Evolutionary conservation across 2,888 invertebrate genomes (phyloP).

Genomic region (Lithophane semibrunnea): DNA sequence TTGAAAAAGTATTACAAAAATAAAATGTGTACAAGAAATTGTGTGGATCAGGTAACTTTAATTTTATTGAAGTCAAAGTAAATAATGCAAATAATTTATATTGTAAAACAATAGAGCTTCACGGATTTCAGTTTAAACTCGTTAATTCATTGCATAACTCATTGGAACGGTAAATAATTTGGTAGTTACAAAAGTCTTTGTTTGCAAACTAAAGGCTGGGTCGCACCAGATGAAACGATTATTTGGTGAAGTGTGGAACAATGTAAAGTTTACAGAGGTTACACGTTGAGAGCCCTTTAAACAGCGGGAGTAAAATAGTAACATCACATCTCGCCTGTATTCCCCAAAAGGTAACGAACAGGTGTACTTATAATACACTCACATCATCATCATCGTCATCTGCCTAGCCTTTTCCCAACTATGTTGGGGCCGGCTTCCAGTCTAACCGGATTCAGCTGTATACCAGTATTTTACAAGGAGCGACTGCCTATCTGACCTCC

Average conservation of each 20-base stretch:
- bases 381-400: too few species aligned
- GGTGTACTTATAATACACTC: background rate
- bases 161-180: slow-evolving; percentile 26
- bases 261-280: slow-evolving; percentile 10
- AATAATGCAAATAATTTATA: background rate
- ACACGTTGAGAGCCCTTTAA: background rate
- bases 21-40: background rate
- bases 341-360: too few species aligned
- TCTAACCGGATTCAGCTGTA: too few species aligned
- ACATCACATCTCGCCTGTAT: too few species aligned
- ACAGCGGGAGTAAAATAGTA: background rate
- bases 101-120: background rate
- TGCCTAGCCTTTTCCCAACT: too few species aligned
- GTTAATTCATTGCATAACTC: slow-evolving; percentile 25
- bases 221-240: slow-evolving; percentile 8
- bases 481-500: too few species aligned
- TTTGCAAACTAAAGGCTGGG: slow-evolving; percentile 7
- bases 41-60: background rate
- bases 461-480: too few species aligned
- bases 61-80: background rate
- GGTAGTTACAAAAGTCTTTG: slow-evolving; percentile 8
- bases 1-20: background rate
- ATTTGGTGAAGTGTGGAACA: background rate
- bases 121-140: slow-evolving; percentile 9
- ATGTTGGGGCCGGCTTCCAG: too few species aligned